Evolutionary conservation across 2,113 vertebrate genomes (phyloP), one percentile per base, ranked within the genome.

Genomic region (Marcusenius ussheri): DNA sequence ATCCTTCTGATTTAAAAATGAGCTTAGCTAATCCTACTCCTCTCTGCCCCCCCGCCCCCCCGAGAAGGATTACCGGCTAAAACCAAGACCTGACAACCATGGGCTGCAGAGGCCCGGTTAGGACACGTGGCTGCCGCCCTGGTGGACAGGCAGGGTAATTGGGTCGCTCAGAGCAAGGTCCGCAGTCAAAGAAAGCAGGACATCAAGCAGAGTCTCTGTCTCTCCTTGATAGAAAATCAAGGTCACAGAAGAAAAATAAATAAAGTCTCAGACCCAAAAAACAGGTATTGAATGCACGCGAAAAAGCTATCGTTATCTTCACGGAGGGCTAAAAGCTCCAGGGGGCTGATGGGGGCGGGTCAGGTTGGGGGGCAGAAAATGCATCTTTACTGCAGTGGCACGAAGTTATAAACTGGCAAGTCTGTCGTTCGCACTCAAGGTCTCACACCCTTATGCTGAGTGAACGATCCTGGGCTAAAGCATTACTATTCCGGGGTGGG

Each of bases 1-100:
- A 92, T 56, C 80, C 83, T 89, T 35, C 88, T 92, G 88, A 93
- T 91, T 92, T 91, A 92, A 91, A 90, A 89, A 50, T 85, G 53
- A 91, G 89, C 88, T 90, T 90, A 87, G 88, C 91, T 86, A 89
- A 86, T 86, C 89, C 88, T 21, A 42, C 7, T n/a, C 84, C 46
- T 51, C 9, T 19, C 77, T 47, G 49, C 10, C 9, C 58, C 24
- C 9, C 58, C 9, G 6, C 24, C 21, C 6, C 46, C 17, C 19
- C 9, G 27, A 19, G 50, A 11, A 51, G 58, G 87, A 91, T 90
- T 91, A 91, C 47, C 35, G 7, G 6, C 46, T 1, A 9, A 39
- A 42, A 46, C 15, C 70, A 62, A 80, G 70, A 51, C 35, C 58
- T 74, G 88, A 88, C 42, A 66, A 27, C 10, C 3, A 13, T 0